These are phyloP conservation scores for Drosophila setifemur DNA, from an alignment of 1,140 invertebrate species.

Conservation along the genomic window DNA sequence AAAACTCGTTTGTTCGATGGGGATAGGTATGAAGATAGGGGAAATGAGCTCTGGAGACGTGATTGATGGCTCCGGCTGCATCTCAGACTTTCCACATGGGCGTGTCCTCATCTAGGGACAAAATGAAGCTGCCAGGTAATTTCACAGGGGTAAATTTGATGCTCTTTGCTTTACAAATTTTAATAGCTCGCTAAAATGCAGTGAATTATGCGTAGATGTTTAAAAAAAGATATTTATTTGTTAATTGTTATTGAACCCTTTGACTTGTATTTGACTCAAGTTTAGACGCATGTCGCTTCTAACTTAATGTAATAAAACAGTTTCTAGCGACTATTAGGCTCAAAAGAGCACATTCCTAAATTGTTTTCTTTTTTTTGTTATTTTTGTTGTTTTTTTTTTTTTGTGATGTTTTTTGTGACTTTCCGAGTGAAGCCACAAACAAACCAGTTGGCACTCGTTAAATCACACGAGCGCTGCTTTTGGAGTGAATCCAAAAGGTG, in stretches of 20 bases:
- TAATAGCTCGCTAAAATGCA: no score
- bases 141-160: neutral
- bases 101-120: neutral
- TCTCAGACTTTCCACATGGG: constrained; percentile 21
- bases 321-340: neutral
- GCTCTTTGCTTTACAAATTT: neutral
- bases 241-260: constrained; percentile 50
- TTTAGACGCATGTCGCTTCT: constrained; percentile 18
- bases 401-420: no score
- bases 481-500: constrained; percentile 8
- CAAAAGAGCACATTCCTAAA: constrained; percentile 7
- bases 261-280: constrained; percentile 37
- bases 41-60: constrained; percentile 8
- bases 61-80: constrained; percentile 40
- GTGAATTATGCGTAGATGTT: no score
- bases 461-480: neutral
- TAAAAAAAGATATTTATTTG: no score
- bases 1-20: constrained; percentile 11
- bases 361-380: neutral
- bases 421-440: neutral
- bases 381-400: no score
- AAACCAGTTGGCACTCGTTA: neutral
- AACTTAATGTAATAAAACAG: constrained; percentile 29
- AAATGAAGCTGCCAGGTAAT: neutral
- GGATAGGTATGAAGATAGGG: neutral